phyloP scores from a whole-genome alignment of 1,140 invertebrate genomes.

The Phymastichus coffea region DNA sequence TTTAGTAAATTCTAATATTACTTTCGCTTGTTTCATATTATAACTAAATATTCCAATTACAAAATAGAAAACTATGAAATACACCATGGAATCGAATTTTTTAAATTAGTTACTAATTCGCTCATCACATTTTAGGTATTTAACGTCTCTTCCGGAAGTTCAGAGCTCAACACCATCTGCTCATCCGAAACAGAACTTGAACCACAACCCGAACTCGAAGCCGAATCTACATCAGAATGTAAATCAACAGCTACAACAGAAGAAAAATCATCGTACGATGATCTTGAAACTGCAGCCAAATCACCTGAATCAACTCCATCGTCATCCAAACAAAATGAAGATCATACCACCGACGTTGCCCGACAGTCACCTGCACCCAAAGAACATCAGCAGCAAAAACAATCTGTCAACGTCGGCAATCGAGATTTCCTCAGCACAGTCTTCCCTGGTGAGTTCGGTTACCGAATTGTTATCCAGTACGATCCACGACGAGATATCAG shows the following conservation, averaged over 20 bases:
- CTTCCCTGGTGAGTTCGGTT: slow-evolving; percentile 17
- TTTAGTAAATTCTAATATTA: too few species aligned
- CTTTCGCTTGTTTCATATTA: too few species aligned
- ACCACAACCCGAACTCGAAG: background rate
- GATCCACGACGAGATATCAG: slow-evolving; percentile 5
- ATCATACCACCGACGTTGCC: too few species aligned
- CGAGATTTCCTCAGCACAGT: slow-evolving; percentile 3
- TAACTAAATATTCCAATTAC: too few species aligned
- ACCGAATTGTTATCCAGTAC: slow-evolving; percentile 13
- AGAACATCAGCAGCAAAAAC: slow-evolving; percentile 11
- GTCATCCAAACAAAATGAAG: too few species aligned
- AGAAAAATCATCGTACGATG: background rate
- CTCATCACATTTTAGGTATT: background rate
- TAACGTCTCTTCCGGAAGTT: slow-evolving; percentile 15
- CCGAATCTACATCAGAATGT: too few species aligned
- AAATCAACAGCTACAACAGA: too few species aligned
- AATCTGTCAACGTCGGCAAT: background rate
- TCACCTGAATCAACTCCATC: too few species aligned
- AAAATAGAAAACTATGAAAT: too few species aligned
- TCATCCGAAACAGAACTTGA: background rate
- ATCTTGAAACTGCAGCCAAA: background rate
- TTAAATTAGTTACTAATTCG: too few species aligned
- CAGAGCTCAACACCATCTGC: background rate
- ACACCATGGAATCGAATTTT: too few species aligned
- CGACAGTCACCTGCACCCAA: slow-evolving; percentile 26